These are phyloP conservation scores for Amniataba percoides DNA, from an alignment of 2,797 vertebrate species.

Conservation along the genomic window DNA sequence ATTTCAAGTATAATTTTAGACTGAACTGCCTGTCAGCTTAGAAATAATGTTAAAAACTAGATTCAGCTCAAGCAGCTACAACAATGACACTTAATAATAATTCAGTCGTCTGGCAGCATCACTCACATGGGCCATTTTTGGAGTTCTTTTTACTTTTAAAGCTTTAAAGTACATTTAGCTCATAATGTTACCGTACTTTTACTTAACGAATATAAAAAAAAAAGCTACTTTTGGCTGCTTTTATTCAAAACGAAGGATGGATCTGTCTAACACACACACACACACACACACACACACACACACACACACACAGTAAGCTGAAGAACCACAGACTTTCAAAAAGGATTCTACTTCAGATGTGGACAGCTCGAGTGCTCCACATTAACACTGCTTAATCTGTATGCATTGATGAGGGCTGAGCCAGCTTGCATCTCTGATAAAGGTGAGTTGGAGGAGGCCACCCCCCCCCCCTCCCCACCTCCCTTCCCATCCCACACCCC, in stretches of 20 bases:
- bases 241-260: neutral
- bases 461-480: neutral
- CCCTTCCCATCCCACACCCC: too few species aligned
- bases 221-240: neutral
- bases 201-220: neutral
- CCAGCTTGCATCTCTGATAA: slow-evolving; percentile 60
- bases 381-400: slow-evolving; percentile 68
- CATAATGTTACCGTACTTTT: neutral
- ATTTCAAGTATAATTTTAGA: neutral
- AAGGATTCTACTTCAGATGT: slow-evolving; percentile 62
- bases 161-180: neutral
- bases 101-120: neutral
- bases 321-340: slow-evolving; percentile 55
- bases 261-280: slow-evolving; percentile 9
- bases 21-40: neutral
- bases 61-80: neutral
- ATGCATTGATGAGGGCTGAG: slow-evolving; percentile 73
- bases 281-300: slow-evolving; percentile 25
- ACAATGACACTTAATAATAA: neutral
- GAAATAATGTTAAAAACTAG: neutral
- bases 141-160: neutral
- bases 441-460: slow-evolving; percentile 63
- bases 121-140: neutral
- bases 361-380: slow-evolving; percentile 63
- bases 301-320: slow-evolving; percentile 33